phyloP scores from a whole-genome alignment of 2,113 vertebrate genomes.

The Scopus umbretta region DNA sequence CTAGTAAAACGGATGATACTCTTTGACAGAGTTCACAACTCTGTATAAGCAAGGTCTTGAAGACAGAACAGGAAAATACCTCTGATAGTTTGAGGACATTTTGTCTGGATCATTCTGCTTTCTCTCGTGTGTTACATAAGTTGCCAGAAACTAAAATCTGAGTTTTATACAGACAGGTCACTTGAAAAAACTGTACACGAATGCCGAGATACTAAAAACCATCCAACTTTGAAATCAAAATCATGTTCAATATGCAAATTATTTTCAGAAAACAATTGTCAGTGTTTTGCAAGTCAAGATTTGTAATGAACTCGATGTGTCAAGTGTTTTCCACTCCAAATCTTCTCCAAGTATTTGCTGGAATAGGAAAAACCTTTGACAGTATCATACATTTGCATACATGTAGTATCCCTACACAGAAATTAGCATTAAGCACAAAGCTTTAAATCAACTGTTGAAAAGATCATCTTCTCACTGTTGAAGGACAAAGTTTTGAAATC shows the following conservation, averaged over 20 bases:
- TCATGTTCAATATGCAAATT: not conserved
- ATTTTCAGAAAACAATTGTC: not conserved
- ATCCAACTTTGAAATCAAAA: not conserved
- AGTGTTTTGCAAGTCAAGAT: not conserved
- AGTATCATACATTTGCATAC: not conserved
- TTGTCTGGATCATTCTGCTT: not conserved
- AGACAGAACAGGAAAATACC: slow-evolving; percentile 1
- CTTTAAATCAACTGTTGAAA: not conserved
- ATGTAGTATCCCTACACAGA: not conserved
- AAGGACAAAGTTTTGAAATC: not conserved
- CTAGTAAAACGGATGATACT: not conserved
- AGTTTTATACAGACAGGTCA: not conserved
- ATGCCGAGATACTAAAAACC: not conserved
- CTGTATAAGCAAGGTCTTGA: not conserved
- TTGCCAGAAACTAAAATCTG: not conserved
- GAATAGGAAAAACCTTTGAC: not conserved
- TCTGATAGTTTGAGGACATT: slow-evolving; percentile 1
- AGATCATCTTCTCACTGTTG: not conserved
- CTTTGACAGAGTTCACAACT: slow-evolving; percentile 39
- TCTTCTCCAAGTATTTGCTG: not conserved
- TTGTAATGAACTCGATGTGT: not conserved
- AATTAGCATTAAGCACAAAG: not conserved
- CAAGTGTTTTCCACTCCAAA: not conserved
- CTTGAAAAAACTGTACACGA: not conserved
- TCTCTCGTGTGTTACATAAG: not conserved